phyloP scores from a whole-genome alignment of 2,888 invertebrate genomes.

The Pseudococcus viburni region DNA sequence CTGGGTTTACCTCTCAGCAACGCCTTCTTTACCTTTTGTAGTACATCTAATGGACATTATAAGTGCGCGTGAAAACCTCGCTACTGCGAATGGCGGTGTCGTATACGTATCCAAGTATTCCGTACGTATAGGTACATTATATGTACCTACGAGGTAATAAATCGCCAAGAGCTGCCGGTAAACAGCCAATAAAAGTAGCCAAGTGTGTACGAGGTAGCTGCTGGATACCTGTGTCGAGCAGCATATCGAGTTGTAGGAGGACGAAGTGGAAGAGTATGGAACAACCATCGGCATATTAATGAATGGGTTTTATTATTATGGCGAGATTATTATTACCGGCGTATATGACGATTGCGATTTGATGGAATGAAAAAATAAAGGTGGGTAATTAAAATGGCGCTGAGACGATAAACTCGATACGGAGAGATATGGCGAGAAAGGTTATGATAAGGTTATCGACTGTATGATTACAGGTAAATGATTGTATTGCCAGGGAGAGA shows the following conservation, averaged over 20 bases:
- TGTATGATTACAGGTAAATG: neutral
- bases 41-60: neutral
- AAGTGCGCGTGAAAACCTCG: neutral
- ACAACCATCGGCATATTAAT: constrained; percentile 18
- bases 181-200: constrained; percentile 45
- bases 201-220: constrained; percentile 4
- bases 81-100: constrained; percentile 28
- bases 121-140: neutral
- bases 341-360: neutral
- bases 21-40: constrained; percentile 54
- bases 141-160: constrained; percentile 28
- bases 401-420: neutral
- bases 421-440: neutral
- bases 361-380: neutral
- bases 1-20: neutral
- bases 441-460: neutral
- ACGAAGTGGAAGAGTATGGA: neutral
- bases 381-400: constrained; percentile 7
- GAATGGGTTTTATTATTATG: constrained; percentile 22
- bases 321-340: neutral
- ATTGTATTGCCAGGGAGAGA: neutral
- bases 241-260: neutral
- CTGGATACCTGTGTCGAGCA: neutral
- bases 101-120: neutral
- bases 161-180: constrained; percentile 10